Percentiles rank a stretch among this genome's conserved stretches.
Evolutionary conservation across 2,888 invertebrate genomes (phyloP).

Genomic region (Tuta absoluta): DNA sequence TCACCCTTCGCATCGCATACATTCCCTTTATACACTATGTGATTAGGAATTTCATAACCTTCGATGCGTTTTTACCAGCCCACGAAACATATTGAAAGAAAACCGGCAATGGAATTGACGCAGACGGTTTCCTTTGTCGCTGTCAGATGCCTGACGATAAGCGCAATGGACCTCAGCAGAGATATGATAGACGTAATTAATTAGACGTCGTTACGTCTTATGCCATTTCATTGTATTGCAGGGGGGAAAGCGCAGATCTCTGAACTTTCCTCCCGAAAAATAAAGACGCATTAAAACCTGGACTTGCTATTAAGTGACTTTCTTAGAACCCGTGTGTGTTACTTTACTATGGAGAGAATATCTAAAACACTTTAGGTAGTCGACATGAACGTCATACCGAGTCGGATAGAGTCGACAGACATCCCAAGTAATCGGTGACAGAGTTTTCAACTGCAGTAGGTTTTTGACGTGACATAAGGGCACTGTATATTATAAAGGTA

Average conservation of each 20-base stretch:
- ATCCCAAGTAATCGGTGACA: too few relatives aligned
- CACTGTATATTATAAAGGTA: too few relatives aligned
- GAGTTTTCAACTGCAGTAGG: too few relatives aligned
- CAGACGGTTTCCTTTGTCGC: not conserved
- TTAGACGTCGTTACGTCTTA: constrained; percentile 78
- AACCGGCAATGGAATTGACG: not conserved
- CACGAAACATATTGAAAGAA: not conserved
- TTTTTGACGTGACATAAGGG: too few relatives aligned
- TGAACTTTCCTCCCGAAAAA: constrained; percentile 46
- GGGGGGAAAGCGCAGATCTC: constrained; percentile 64
- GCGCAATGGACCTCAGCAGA: constrained; percentile 54
- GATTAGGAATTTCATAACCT: not conserved
- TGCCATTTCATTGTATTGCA: constrained; percentile 77
- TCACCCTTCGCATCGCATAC: constrained; percentile 48
- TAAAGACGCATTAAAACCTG: not conserved
- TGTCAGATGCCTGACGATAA: not conserved
- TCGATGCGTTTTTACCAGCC: not conserved
- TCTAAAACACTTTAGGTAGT: too few relatives aligned
- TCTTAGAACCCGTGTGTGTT: not conserved
- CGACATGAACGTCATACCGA: too few relatives aligned
- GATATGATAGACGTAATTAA: constrained; percentile 81
- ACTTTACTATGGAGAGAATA: too few relatives aligned
- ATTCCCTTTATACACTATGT: not conserved
- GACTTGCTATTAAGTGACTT: not conserved
- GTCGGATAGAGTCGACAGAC: too few relatives aligned